Conservation (phyloP, 2,888 invertebrate species). For the Drosophila meridiana region DNA sequence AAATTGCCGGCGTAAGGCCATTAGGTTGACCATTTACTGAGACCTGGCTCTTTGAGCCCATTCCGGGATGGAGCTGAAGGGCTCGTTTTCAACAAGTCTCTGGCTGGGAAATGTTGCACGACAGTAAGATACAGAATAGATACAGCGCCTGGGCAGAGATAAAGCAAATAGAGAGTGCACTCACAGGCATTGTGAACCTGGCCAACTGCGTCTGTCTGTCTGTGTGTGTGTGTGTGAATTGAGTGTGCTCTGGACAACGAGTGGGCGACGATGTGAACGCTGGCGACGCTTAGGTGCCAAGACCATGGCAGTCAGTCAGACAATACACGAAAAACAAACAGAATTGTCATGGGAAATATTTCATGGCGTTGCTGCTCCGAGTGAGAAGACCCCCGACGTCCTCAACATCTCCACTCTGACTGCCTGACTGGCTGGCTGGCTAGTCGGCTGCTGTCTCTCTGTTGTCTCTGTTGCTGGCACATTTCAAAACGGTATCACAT, state of each 20-base stretch:
- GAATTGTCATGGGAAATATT: constrained; percentile 81
- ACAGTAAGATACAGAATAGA: constrained; percentile 14
- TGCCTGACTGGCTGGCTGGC: neutral
- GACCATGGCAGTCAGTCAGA: constrained; percentile 49
- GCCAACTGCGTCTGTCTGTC: constrained; percentile 30
- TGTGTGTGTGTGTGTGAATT: constrained; percentile 24
- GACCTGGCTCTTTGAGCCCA: constrained; percentile 14
- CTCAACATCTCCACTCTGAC: constrained; percentile 15
- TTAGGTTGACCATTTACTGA: constrained; percentile 40
- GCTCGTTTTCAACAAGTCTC: constrained; percentile 22
- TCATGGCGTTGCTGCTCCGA: constrained; percentile 56
- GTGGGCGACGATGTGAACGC: constrained; percentile 72
- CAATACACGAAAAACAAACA: constrained; percentile 80
- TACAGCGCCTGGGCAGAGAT: constrained; percentile 51
- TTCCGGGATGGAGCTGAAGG: constrained; percentile 21
- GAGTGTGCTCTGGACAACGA: constrained; percentile 48
- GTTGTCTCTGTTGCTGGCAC: constrained; percentile 50
- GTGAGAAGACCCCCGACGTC: constrained; percentile 16
- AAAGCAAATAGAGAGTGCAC: constrained; percentile 67
- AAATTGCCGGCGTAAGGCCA: constrained; percentile 23
- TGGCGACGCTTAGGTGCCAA: constrained; percentile 63
- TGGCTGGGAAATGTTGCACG: constrained; percentile 48
- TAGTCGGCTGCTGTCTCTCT: constrained; percentile 20
- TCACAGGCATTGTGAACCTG: constrained; percentile 36
- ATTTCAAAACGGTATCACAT: constrained; percentile 77